phyloP scores from a whole-genome alignment of 2,888 invertebrate genomes.

The Yponomeuta sedellus region DNA sequence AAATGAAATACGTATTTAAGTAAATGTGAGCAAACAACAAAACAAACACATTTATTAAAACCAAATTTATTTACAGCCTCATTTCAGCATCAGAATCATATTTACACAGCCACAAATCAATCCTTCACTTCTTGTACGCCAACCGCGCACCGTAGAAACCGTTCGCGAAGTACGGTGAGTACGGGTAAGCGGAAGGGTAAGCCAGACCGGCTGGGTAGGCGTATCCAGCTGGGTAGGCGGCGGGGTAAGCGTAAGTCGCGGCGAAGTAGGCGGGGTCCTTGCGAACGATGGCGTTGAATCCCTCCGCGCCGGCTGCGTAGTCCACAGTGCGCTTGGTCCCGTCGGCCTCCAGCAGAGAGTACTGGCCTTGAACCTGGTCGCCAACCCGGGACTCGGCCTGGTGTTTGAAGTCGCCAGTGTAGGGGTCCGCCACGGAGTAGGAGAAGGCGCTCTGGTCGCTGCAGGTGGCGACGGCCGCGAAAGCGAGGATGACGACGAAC shows the following conservation, averaged over 20 bases:
- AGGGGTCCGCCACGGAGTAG: conserved; percentile 74
- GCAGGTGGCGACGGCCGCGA: conserved; percentile 35
- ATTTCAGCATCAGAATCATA: neutral
- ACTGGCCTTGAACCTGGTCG: conserved; percentile 70
- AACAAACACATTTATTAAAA: neutral
- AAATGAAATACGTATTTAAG: too few relatives aligned
- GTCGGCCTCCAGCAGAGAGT: conserved; percentile 72
- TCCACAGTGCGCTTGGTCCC: conserved; percentile 73
- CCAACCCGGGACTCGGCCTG: conserved; percentile 70
- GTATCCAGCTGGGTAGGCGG: conserved; percentile 21
- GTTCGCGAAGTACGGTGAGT: conserved; percentile 21
- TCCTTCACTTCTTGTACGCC: conserved; percentile 8
- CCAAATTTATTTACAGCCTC: conserved; percentile 11
- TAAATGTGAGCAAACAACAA: too few relatives aligned
- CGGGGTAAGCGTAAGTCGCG: conserved; percentile 34
- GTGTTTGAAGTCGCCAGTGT: conserved; percentile 75
- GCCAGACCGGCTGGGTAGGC: conserved; percentile 21
- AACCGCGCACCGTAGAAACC: conserved; percentile 23
- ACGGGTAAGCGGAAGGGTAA: conserved; percentile 28
- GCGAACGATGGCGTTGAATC: conserved; percentile 75
- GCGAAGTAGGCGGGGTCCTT: conserved; percentile 61
- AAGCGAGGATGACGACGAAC: conserved; percentile 51
- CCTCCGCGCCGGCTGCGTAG: conserved; percentile 72
- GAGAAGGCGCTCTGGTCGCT: conserved; percentile 62
- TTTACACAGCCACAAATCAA: neutral